These are phyloP conservation scores for Xylocampa areola DNA, from an alignment of 2,888 invertebrate genomes.

Conservation along the genomic window DNA sequence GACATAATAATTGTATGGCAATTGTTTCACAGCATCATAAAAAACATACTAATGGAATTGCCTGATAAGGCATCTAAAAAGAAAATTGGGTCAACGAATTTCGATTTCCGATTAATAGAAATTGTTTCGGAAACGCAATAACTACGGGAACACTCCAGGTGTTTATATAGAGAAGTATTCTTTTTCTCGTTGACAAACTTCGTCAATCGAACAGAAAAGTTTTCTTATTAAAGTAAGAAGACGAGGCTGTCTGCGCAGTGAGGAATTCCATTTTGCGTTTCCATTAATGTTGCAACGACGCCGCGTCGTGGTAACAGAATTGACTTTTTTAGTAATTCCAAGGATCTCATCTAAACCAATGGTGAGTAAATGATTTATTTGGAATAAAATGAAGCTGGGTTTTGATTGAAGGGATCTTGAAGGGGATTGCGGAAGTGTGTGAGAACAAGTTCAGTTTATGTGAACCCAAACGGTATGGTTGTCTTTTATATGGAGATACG, in stretches of 20 bases:
- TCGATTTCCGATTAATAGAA: conserved; percentile 39
- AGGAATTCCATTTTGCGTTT: conserved; percentile 61
- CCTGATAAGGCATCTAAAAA: conserved; percentile 12
- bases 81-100: conserved; percentile 30
- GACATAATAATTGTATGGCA: too few relatives aligned
- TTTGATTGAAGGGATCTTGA: conserved; percentile 26
- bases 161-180: conserved; percentile 57
- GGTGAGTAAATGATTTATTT: conserved; percentile 15
- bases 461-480: conserved; percentile 2
- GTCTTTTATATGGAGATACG: too few relatives aligned
- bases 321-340: conserved; percentile 30
- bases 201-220: conserved; percentile 72
- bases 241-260: conserved; percentile 45
- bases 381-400: conserved; percentile 30
- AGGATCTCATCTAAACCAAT: conserved; percentile 37
- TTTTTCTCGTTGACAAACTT: conserved; percentile 69
- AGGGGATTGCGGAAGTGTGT: conserved; percentile 9
- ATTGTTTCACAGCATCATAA: too few relatives aligned
- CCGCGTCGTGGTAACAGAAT: conserved; percentile 24
- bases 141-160: conserved; percentile 49
- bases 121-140: conserved; percentile 37
- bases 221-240: conserved; percentile 75
- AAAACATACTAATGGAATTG: not conserved
- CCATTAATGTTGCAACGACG: conserved; percentile 62
- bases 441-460: not conserved